phyloP scores from a whole-genome alignment of 2,888 invertebrate species.

The Hirtodrosophila alboralis region DNA sequence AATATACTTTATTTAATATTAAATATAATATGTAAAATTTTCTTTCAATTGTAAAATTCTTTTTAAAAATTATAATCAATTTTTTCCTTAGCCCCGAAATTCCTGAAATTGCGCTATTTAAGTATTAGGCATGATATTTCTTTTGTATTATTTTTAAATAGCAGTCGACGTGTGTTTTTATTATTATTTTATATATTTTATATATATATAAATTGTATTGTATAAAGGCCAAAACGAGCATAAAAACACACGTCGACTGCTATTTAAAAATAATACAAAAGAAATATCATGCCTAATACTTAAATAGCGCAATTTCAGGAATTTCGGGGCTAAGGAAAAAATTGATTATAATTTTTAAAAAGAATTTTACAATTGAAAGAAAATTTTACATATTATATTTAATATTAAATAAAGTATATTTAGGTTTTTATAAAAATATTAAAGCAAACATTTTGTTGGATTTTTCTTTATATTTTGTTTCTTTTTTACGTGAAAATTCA shows the following conservation, averaged over 20 bases:
- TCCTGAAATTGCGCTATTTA: conserved; percentile 20
- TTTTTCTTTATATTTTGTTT: conserved; percentile 7
- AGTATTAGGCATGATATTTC: conserved; percentile 31
- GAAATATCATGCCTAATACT: conserved; percentile 31
- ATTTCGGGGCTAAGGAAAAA: neutral
- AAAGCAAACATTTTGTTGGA: conserved; percentile 52
- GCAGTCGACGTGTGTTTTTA: conserved; percentile 28
- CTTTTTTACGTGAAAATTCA: conserved; percentile 18
- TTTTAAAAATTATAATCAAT: conserved; percentile 17
- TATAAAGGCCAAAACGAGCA: conserved; percentile 61
- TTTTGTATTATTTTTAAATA: neutral
- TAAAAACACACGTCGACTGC: conserved; percentile 36
- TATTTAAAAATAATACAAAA: neutral
- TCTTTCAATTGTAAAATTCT: conserved; percentile 44
- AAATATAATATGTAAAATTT: conserved; percentile 38
- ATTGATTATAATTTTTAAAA: conserved; percentile 17
- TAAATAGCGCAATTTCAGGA: conserved; percentile 20
- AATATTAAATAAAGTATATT: conserved; percentile 15
- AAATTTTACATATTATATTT: conserved; percentile 38
- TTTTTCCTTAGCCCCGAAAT: neutral
- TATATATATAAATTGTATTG: conserved; percentile 42
- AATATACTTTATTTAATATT: conserved; percentile 15
- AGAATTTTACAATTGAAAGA: conserved; percentile 44
- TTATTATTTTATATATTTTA: too few species aligned
- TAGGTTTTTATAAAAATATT: conserved; percentile 57